Conservation (phyloP, 2,797 vertebrate species). For the Monodelphis domestica region DNA sequence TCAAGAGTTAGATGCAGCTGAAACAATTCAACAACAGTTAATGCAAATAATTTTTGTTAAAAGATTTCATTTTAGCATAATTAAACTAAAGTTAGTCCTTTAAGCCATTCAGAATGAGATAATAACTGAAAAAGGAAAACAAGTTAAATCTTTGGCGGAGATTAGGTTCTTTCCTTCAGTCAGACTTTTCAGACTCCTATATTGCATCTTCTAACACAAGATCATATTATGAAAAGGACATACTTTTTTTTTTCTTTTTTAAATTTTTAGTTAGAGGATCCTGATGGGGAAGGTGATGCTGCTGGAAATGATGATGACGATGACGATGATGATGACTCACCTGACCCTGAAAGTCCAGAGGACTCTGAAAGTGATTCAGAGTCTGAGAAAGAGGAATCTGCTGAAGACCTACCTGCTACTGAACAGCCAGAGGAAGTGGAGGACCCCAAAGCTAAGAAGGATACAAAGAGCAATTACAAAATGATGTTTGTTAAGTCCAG, state of each 20-base stretch:
- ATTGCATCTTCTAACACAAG: background rate
- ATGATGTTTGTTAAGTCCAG: slow-evolving; percentile 94
- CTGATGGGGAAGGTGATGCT: slow-evolving; percentile 77
- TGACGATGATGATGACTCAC: slow-evolving; percentile 79
- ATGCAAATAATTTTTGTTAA: too few species aligned
- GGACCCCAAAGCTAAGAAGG: slow-evolving; percentile 85
- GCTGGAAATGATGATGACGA: slow-evolving; percentile 69
- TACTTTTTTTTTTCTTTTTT: slow-evolving; percentile 25
- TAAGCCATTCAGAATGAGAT: background rate
- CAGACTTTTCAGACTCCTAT: background rate
- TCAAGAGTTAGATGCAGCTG: too few species aligned
- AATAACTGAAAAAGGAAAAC: background rate
- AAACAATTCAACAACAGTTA: too few species aligned
- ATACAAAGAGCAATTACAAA: slow-evolving; percentile 91
- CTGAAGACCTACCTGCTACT: slow-evolving; percentile 80
- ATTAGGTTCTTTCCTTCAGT: background rate
- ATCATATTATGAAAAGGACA: background rate
- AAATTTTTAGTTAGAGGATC: slow-evolving; percentile 84
- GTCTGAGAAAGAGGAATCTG: slow-evolving; percentile 84
- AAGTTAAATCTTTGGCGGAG: slow-evolving; percentile 20
- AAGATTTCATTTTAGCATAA: too few species aligned
- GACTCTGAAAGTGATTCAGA: slow-evolving; percentile 85
- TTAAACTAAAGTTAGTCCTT: background rate
- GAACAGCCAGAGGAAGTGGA: slow-evolving; percentile 79
- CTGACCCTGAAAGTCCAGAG: slow-evolving; percentile 84